phyloP scores from a whole-genome alignment of 2,113 vertebrate genomes.

The Indri indri region DNA sequence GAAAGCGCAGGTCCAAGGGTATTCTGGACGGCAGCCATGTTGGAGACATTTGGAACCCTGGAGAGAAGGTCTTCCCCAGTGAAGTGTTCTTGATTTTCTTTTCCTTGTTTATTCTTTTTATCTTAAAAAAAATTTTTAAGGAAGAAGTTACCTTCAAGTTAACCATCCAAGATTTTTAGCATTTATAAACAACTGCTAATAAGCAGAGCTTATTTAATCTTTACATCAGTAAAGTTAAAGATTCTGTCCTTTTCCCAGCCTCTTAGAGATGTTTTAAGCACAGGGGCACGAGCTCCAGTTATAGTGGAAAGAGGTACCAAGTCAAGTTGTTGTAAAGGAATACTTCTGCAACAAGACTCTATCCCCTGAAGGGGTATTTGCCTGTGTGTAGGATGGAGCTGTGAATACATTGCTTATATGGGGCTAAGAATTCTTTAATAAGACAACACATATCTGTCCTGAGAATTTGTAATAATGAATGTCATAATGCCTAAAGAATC shows the following conservation, averaged over 20 bases:
- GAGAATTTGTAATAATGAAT: background rate
- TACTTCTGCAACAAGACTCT: background rate
- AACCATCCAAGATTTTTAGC: background rate
- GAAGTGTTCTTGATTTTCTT: background rate
- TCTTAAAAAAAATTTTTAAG: conserved; percentile 8
- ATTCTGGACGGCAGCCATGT: background rate
- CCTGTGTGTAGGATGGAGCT: background rate
- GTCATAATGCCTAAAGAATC: background rate
- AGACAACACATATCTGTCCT: background rate
- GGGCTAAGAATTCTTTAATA: conserved; percentile 16
- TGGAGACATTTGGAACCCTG: background rate
- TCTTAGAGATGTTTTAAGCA: background rate
- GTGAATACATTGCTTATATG: background rate
- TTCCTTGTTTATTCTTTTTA: background rate
- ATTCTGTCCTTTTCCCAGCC: background rate
- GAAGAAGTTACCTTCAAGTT: background rate
- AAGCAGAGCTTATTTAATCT: background rate
- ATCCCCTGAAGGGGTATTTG: background rate
- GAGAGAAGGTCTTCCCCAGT: background rate
- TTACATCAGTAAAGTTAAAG: background rate
- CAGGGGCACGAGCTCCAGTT: background rate
- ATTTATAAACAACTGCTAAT: background rate
- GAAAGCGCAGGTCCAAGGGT: background rate
- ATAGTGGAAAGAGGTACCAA: background rate
- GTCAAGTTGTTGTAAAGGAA: background rate